phyloP scores from a whole-genome alignment of 2,113 vertebrate species.

The Trogon surrucura region DNA sequence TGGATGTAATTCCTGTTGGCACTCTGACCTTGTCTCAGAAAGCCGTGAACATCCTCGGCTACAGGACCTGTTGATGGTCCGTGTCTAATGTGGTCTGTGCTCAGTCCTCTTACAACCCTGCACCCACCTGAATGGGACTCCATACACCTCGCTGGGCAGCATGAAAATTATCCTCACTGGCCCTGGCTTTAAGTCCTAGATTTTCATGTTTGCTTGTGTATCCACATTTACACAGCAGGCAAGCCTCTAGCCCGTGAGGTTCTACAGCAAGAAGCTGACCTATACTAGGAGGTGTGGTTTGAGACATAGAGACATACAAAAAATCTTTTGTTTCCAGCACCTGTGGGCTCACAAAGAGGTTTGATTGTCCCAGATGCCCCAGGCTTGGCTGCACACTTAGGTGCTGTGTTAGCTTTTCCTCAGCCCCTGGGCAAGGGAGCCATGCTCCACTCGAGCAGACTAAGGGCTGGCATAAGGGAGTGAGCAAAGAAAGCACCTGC shows the following conservation, averaged over 20 bases:
- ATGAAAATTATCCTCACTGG: not conserved
- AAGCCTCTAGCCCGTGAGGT: not conserved
- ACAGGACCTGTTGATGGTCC: not conserved
- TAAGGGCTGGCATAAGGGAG: not conserved
- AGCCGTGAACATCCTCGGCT: not conserved
- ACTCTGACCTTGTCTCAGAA: not conserved
- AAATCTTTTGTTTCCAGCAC: not conserved
- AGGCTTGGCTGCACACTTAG: not conserved
- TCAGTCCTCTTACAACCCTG: not conserved
- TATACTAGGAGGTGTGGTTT: not conserved
- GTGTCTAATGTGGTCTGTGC: not conserved
- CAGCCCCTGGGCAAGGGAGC: not conserved
- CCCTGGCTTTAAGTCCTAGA: not conserved
- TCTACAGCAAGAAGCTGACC: not conserved
- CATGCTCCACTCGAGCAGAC: not conserved
- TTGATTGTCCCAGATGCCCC: not conserved
- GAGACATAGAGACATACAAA: not conserved
- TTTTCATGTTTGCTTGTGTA: not conserved
- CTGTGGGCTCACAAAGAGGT: not conserved
- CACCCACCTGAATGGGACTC: not conserved
- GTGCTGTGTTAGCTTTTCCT: not conserved
- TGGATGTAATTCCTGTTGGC: not conserved
- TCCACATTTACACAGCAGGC: rapidly evolving
- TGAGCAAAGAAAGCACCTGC: not conserved
- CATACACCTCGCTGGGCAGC: not conserved